A percentile compares a stretch with the other conserved stretches of the same genome.
Conservation (phyloP, 2,888 invertebrate genomes). For the Xiphydria camelus region DNA sequence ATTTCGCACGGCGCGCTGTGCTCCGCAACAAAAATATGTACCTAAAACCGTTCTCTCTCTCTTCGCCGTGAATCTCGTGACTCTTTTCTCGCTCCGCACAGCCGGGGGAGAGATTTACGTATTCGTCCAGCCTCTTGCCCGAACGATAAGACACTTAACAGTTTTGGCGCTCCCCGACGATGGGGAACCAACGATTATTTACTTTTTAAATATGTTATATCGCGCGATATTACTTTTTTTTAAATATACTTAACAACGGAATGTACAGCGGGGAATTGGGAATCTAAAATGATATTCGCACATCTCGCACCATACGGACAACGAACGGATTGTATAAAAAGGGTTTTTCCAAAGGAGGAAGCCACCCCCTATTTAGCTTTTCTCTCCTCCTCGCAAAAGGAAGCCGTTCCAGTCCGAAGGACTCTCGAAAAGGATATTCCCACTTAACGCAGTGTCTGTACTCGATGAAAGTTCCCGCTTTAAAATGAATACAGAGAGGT, state of each 20-base stretch:
- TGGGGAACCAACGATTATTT: slow-evolving; percentile 31
- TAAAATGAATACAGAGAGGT: too few species aligned
- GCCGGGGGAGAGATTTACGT: slow-evolving; percentile 31
- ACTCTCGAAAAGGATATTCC: slow-evolving; percentile 1
- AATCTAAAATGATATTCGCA: slow-evolving; percentile 17
- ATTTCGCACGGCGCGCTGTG: too few species aligned
- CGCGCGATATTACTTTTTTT: background rate
- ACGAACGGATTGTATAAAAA: slow-evolving; percentile 3
- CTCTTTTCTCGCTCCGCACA: background rate
- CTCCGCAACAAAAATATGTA: too few species aligned
- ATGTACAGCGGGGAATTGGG: slow-evolving; percentile 6
- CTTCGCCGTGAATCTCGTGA: background rate
- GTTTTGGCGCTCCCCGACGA: slow-evolving; percentile 40
- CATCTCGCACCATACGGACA: slow-evolving; percentile 2
- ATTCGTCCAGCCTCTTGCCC: slow-evolving; percentile 50
- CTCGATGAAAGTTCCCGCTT: too few species aligned
- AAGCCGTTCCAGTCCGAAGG: background rate
- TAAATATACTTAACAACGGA: slow-evolving; percentile 11
- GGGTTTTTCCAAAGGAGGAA: background rate
- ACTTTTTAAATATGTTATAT: background rate
- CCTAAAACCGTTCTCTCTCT: background rate
- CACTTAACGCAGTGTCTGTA: background rate
- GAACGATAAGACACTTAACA: slow-evolving; percentile 58
- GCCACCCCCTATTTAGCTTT: background rate
- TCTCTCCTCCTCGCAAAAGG: background rate